These are phyloP conservation scores for Poecile montanus DNA, from an alignment of 2,797 vertebrate species.

Conservation along the genomic window DNA sequence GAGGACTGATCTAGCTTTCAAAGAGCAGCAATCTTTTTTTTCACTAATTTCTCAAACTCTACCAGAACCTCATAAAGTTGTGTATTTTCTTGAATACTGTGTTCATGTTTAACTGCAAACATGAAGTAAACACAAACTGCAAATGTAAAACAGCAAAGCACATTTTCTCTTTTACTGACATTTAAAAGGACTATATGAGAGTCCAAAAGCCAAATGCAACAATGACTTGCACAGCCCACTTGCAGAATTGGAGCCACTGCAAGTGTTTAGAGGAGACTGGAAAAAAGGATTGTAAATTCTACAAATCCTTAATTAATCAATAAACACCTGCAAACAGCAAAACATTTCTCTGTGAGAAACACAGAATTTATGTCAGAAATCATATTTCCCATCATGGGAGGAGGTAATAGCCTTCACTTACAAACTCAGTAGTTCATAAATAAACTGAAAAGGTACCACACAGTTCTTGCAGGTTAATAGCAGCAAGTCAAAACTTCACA, in stretches of 20 bases:
- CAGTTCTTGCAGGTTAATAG: neutral
- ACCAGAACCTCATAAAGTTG: neutral
- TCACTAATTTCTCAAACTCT: neutral
- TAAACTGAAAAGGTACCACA: neutral
- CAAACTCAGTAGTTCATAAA: neutral
- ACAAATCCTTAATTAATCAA: neutral
- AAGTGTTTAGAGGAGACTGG: neutral
- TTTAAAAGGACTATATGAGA: neutral
- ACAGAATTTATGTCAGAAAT: neutral
- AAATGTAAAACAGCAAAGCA: neutral
- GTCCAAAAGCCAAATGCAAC: neutral
- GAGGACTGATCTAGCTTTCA: neutral
- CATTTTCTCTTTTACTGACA: neutral
- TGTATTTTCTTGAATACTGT: neutral
- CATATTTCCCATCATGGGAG: accelerated
- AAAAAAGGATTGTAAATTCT: neutral
- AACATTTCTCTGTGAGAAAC: neutral
- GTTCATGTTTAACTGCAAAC: neutral
- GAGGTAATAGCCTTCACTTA: neutral
- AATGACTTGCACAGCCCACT: neutral
- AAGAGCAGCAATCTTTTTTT: neutral
- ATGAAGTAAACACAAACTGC: neutral
- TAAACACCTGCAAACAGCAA: neutral
- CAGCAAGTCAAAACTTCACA: neutral
- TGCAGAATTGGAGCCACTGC: neutral